phyloP scores from a whole-genome alignment of 35 echinoderm and acorn worm genomes.

The Amphiura filiformis region DNA sequence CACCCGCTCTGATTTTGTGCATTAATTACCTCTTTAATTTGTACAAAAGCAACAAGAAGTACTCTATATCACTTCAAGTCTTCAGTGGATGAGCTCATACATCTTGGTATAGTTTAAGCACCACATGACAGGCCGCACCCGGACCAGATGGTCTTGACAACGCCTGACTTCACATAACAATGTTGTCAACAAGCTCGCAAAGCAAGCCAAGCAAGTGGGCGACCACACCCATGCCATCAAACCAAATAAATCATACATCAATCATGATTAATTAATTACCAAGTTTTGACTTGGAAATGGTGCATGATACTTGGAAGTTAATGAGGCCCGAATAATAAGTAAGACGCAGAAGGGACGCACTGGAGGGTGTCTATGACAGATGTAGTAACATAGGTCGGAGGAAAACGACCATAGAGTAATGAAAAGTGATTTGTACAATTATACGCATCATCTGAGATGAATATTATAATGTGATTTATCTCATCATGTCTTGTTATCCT shows the following conservation, averaged over 20 bases:
- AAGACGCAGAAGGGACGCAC: neutral
- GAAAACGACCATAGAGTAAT: neutral
- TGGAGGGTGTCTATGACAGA: neutral
- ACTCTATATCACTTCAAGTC: too few species aligned
- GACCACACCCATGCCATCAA: conserved; percentile 6
- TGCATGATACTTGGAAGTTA: neutral
- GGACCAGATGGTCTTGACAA: neutral
- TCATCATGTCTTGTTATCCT: too few species aligned
- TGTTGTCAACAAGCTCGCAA: neutral
- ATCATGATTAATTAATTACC: neutral
- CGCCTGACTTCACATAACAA: neutral
- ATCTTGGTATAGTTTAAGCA: too few species aligned
- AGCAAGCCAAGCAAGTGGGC: neutral
- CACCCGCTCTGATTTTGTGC: too few species aligned
- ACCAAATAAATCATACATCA: conserved; percentile 6
- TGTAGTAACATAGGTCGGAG: neutral
- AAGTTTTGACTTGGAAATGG: neutral
- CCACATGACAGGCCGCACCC: neutral
- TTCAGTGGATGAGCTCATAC: neutral
- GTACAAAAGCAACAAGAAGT: too few species aligned
- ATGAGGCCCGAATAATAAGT: neutral
- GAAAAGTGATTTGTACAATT: neutral
- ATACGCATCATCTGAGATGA: neutral
- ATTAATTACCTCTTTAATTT: too few species aligned
- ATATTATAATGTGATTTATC: neutral